Evolutionary conservation across 2,113 vertebrate genomes (phyloP).

Genomic region (Passer domesticus): DNA sequence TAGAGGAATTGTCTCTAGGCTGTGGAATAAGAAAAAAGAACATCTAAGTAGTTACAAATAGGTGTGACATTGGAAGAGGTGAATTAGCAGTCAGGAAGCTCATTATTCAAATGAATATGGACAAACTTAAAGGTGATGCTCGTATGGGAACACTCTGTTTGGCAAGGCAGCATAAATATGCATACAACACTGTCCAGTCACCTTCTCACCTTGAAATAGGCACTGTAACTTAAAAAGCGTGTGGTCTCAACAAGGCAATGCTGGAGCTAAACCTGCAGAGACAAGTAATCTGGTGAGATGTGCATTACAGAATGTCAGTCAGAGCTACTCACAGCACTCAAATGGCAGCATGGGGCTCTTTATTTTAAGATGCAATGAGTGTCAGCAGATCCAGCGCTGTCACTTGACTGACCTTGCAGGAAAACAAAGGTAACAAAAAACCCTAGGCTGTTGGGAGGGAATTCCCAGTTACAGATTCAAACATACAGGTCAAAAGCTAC

Average conservation of each 20-base stretch:
- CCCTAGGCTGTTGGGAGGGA: not conserved
- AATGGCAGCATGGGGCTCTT: not conserved
- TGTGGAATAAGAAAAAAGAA: not conserved
- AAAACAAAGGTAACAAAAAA: slow-evolving; percentile 4
- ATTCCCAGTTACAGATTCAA: not conserved
- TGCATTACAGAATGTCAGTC: not conserved
- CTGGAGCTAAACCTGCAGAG: slow-evolving; percentile 27
- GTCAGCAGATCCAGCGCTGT: not conserved
- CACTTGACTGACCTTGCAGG: not conserved
- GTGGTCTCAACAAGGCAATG: not conserved
- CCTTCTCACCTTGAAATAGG: not conserved
- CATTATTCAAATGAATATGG: slow-evolving; percentile 24
- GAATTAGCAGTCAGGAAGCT: slow-evolving; percentile 5
- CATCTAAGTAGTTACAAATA: not conserved
- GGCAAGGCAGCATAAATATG: slow-evolving; percentile 12
- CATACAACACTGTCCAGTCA: not conserved
- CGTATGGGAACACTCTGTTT: not conserved
- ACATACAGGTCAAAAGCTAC: not conserved
- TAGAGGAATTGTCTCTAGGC: not conserved
- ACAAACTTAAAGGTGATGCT: not conserved
- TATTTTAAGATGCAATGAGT: not conserved
- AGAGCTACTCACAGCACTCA: not conserved
- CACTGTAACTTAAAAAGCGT: not conserved
- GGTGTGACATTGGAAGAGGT: not conserved
- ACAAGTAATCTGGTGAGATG: not conserved